These are phyloP conservation scores for Phragmatobia fuliginosa DNA, from an alignment of 2,888 invertebrate genomes.

Conservation along the genomic window DNA sequence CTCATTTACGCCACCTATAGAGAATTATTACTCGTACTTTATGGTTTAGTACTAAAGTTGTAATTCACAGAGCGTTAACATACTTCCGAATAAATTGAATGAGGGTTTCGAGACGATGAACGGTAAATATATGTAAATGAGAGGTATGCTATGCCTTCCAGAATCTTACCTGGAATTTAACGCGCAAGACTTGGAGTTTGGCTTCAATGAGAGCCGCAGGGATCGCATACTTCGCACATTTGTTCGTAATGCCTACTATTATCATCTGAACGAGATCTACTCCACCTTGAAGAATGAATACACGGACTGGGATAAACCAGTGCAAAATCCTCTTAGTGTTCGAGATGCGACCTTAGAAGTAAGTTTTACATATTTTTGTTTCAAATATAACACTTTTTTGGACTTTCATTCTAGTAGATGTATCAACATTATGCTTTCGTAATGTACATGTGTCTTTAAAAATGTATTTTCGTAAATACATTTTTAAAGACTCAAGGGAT, in stretches of 20 bases:
- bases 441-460: neutral
- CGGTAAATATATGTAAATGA: conserved; percentile 74
- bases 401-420: neutral
- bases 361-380: conserved; percentile 30
- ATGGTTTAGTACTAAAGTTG: conserved; percentile 33
- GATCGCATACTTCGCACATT: conserved; percentile 96
- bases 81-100: conserved; percentile 47
- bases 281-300: conserved; percentile 98
- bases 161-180: conserved; percentile 94
- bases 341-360: conserved; percentile 93
- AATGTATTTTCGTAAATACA: neutral
- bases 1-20: conserved; percentile 40
- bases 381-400: too few species aligned
- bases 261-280: conserved; percentile 97
- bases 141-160: conserved; percentile 75
- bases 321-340: conserved; percentile 94
- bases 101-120: conserved; percentile 50
- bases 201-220: conserved; percentile 95
- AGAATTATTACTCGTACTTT: conserved; percentile 26
- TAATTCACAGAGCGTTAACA: conserved; percentile 45
- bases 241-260: conserved; percentile 97
- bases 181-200: conserved; percentile 95
- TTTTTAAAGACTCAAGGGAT: neutral
- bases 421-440: neutral
- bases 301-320: conserved; percentile 97